A percentile compares a stretch with the other conserved stretches of the same genome.
phyloP scores from a whole-genome alignment of 2,797 vertebrate species.

The Hozukius guyotensis region DNA sequence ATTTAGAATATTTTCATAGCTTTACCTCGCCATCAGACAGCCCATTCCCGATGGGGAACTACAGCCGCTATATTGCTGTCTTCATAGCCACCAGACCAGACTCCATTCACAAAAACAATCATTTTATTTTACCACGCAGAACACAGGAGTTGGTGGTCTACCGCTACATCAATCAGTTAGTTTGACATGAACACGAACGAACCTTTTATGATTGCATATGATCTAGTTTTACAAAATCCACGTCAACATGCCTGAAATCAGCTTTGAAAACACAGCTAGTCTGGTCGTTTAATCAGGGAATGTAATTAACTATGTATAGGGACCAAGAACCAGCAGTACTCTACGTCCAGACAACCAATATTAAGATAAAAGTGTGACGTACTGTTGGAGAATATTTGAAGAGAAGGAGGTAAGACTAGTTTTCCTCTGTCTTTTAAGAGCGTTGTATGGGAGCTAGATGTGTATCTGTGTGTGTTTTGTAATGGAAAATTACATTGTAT shows the following conservation, averaged over 20 bases:
- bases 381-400: neutral
- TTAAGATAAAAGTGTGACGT: neutral
- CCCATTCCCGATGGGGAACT: too few species aligned
- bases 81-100: neutral
- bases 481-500: too few species aligned
- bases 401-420: neutral
- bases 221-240: neutral
- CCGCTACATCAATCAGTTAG: neutral
- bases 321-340: neutral
- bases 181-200: neutral
- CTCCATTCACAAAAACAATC: neutral
- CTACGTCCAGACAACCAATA: neutral
- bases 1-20: too few species aligned
- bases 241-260: neutral
- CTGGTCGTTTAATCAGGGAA: neutral
- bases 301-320: neutral
- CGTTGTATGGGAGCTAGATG: neutral
- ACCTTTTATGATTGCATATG: constrained; percentile 1
- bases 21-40: too few species aligned
- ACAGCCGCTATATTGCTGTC: too few species aligned
- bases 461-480: neutral
- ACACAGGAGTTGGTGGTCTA: too few species aligned
- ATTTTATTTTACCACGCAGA: neutral
- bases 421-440: neutral
- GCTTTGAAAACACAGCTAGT: neutral